phyloP scores from a whole-genome alignment of 2,888 invertebrate genomes.

The Sinelater perroti region DNA sequence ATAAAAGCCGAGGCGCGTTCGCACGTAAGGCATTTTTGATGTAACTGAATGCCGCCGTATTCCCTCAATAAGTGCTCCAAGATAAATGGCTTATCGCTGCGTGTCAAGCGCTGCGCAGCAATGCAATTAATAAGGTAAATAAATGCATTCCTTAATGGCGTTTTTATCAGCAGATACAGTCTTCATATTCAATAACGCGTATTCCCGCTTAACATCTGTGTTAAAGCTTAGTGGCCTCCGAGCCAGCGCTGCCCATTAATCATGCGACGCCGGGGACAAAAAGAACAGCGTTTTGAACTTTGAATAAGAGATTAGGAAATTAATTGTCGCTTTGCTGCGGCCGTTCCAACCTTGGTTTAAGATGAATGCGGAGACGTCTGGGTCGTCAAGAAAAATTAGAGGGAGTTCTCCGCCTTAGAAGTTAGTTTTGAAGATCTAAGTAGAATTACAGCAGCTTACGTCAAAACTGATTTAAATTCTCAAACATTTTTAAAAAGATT shows the following conservation, averaged over 20 bases:
- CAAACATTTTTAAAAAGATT: no score
- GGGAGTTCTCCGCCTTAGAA: no score
- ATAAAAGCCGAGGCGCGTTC: neutral
- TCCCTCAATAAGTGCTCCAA: conserved; percentile 17
- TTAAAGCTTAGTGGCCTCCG: conserved; percentile 26
- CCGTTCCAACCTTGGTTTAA: neutral
- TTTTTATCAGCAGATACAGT: conserved; percentile 47
- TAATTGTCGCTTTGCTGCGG: conserved; percentile 7
- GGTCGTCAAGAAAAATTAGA: neutral
- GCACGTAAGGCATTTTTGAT: conserved; percentile 8
- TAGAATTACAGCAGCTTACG: no score
- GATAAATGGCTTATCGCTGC: conserved; percentile 46
- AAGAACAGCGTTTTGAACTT: conserved; percentile 14
- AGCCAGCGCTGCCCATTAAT: conserved; percentile 42
- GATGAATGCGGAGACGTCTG: neutral
- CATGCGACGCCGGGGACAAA: conserved; percentile 29
- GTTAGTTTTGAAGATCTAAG: no score
- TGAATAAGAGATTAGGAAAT: conserved; percentile 14
- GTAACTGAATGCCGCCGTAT: conserved; percentile 10
- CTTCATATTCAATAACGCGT: conserved; percentile 50
- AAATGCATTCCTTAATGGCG: conserved; percentile 50
- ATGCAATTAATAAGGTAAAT: conserved; percentile 51
- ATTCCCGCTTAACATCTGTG: conserved; percentile 50
- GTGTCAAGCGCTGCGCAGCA: conserved; percentile 42
- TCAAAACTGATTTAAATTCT: no score